These are phyloP conservation scores for Napeogenes inachia DNA, from an alignment of 2,888 invertebrate species.

Conservation along the genomic window DNA sequence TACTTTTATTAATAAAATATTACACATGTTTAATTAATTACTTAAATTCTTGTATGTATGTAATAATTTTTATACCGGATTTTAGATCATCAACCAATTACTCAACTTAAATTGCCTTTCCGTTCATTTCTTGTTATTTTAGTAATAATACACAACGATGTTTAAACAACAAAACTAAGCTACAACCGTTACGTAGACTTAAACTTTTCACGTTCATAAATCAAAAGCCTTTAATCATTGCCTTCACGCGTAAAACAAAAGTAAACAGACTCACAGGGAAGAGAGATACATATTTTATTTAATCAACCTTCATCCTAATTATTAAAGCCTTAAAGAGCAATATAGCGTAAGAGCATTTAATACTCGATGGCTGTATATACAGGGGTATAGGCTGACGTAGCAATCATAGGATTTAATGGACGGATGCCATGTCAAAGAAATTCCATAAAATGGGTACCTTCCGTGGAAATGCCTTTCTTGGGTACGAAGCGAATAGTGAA, in stretches of 20 bases:
- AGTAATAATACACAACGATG: too few species aligned
- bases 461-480: slow-evolving; percentile 45
- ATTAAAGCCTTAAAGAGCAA: background rate
- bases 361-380: slow-evolving; percentile 5
- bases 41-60: too few species aligned
- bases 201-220: slow-evolving; percentile 24
- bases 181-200: slow-evolving; percentile 13
- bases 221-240: slow-evolving; percentile 32
- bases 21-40: too few species aligned
- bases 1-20: too few species aligned
- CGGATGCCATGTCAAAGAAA: slow-evolving; percentile 71
- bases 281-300: background rate
- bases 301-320: slow-evolving; percentile 30
- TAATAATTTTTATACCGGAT: too few species aligned
- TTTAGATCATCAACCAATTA: too few species aligned
- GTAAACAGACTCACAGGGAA: slow-evolving; percentile 14
- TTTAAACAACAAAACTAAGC: background rate
- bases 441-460: slow-evolving; percentile 57
- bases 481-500: slow-evolving; percentile 47
- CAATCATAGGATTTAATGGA: slow-evolving; percentile 69
- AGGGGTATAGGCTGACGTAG: slow-evolving; percentile 42
- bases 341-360: slow-evolving; percentile 7
- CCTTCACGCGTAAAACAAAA: slow-evolving; percentile 33
- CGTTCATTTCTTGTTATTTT: too few species aligned
- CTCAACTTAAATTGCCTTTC: too few species aligned